Conservation (phyloP, 30 jellyfish, hydroid and myxozoan genomes). For the Haliclystus octoradiatus region DNA sequence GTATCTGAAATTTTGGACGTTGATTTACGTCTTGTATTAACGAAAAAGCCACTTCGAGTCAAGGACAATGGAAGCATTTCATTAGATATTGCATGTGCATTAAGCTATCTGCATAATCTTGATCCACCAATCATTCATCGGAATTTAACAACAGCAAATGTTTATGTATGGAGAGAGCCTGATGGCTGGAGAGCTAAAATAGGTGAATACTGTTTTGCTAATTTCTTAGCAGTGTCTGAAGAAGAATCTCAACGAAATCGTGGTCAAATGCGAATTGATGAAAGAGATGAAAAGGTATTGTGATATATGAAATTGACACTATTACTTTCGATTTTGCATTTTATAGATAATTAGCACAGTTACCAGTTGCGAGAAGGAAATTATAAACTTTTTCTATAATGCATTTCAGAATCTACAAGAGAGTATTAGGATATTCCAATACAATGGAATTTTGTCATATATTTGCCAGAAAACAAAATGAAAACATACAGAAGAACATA, state of each 20-base stretch:
- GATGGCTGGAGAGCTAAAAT: not conserved
- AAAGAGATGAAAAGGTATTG: too few relatives aligned
- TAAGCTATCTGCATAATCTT: not conserved
- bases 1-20: not conserved
- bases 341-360: too few relatives aligned
- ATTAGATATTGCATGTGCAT: not conserved
- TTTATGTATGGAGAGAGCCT: not conserved
- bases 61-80: not conserved
- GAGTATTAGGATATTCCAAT: too few relatives aligned
- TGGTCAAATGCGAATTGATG: too few relatives aligned
- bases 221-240: not conserved
- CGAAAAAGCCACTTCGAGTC: not conserved
- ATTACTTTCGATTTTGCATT: too few relatives aligned
- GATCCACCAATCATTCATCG: not conserved
- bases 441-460: too few relatives aligned
- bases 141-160: not conserved
- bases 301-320: too few relatives aligned
- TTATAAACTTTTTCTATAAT: too few relatives aligned
- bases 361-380: too few relatives aligned
- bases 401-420: too few relatives aligned
- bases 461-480: too few relatives aligned
- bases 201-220: not conserved
- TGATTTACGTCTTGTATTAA: not conserved
- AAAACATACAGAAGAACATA: too few relatives aligned
- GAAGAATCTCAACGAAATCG: not conserved